phyloP scores from a whole-genome alignment of 1,140 invertebrate species.

The Lordiphosa clarofinis region DNA sequence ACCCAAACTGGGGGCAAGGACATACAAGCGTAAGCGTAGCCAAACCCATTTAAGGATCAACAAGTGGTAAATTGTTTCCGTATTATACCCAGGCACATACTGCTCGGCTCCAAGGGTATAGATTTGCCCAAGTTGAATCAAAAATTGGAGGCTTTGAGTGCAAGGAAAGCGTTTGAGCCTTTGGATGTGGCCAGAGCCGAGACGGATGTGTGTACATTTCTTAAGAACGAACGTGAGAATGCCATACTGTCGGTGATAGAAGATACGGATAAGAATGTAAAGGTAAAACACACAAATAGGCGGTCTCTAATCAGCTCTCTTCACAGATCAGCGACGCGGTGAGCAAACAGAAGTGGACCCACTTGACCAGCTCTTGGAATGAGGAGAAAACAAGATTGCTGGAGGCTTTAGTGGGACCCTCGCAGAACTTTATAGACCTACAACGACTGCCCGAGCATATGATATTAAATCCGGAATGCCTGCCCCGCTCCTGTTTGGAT shows the following conservation, averaged over 20 bases:
- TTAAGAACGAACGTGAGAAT: slow-evolving; percentile 96
- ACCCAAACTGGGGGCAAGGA: slow-evolving; percentile 92
- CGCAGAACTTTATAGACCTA: slow-evolving; percentile 90
- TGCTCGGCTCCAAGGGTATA: slow-evolving; percentile 94
- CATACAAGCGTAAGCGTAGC: slow-evolving; percentile 92
- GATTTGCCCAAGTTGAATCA: slow-evolving; percentile 95
- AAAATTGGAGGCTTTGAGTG: slow-evolving; percentile 92
- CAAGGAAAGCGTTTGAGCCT: slow-evolving; percentile 92
- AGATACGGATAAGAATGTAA: slow-evolving; percentile 91
- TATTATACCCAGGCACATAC: slow-evolving; percentile 85
- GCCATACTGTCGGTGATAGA: slow-evolving; percentile 94
- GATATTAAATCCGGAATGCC: slow-evolving; percentile 81
- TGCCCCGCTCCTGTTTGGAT: slow-evolving; percentile 77
- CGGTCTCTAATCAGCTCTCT: too few relatives aligned
- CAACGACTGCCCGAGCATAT: slow-evolving; percentile 85
- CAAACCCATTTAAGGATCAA: too few relatives aligned
- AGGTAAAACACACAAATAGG: slow-evolving; percentile 23
- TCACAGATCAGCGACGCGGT: slow-evolving; percentile 84
- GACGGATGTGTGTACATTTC: slow-evolving; percentile 87
- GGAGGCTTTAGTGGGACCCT: slow-evolving; percentile 92
- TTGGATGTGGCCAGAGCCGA: slow-evolving; percentile 94
- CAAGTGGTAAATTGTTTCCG: too few relatives aligned
- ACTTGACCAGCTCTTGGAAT: slow-evolving; percentile 92
- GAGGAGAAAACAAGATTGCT: slow-evolving; percentile 93
- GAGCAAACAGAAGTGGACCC: slow-evolving; percentile 89